phyloP scores from a whole-genome alignment of 2,888 invertebrate species.

The Griposia aprilina region DNA sequence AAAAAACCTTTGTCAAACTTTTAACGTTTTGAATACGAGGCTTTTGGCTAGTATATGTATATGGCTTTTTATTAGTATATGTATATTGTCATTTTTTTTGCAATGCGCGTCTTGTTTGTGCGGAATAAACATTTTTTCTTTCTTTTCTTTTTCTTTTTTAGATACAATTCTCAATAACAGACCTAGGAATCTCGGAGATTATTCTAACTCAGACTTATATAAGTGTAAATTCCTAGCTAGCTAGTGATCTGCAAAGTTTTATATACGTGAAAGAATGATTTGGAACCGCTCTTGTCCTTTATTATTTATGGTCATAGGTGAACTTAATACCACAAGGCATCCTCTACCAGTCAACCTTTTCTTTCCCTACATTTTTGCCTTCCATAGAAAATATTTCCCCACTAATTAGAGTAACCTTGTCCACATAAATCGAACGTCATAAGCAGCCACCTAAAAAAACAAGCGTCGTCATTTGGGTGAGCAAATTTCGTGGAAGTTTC shows the following conservation, averaged over 20 bases:
- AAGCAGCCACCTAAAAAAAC: slow-evolving; percentile 89
- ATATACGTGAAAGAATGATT: background rate
- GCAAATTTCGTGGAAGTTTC: slow-evolving; percentile 90
- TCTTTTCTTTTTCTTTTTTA: too few relatives aligned
- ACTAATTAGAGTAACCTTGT: slow-evolving; percentile 75
- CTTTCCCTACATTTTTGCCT: background rate
- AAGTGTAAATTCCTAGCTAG: background rate
- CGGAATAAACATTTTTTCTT: too few relatives aligned
- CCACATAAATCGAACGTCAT: slow-evolving; percentile 79
- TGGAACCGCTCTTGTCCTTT: background rate
- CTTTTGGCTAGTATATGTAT: too few relatives aligned
- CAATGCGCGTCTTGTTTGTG: too few relatives aligned
- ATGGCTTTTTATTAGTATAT: too few relatives aligned
- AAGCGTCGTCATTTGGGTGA: slow-evolving; percentile 90
- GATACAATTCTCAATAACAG: background rate
- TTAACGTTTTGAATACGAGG: too few relatives aligned
- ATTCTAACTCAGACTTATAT: background rate
- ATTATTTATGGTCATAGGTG: background rate
- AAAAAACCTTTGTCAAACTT: too few relatives aligned
- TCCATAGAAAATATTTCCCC: background rate
- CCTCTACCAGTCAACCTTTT: background rate
- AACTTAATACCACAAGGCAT: too few relatives aligned
- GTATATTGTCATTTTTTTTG: too few relatives aligned
- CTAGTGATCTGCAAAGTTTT: background rate
- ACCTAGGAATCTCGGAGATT: background rate